Evolutionary conservation across 2,888 invertebrate species (phyloP), one percentile per base, ranked within the genome.

Genomic region (Epinotia ramella): DNA sequence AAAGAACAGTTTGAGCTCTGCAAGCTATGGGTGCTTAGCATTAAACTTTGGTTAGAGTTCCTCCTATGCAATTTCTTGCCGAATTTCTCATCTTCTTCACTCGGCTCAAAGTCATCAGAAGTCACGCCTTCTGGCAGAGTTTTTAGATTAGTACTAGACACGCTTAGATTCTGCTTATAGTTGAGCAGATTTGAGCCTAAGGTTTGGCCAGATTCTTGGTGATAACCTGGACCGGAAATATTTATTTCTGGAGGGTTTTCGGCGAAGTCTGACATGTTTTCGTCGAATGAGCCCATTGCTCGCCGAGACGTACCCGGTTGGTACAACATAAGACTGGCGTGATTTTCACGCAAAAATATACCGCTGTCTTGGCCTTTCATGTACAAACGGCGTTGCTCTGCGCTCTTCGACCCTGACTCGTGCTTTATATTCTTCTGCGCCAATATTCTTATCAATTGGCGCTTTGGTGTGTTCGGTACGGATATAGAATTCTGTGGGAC

Each of bases 121-220:
- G 96, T 96, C 79, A 96, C 95, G 0, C 96, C 96, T 92, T 97
- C 97, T 0, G 96, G 97, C 59, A 97, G 84, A 0, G 97, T 97
- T 88, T 97, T 96, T 60, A 97, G 89, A 81, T 96, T 96, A 49
- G 96, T 96, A 82, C 96, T 96, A 0, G 96, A 96, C 9, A 96
- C 95, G 82, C 96, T 96, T 56, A 95, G 87, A 84, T 95, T 96
- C 46, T 95, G 96, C 77, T 96, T 96, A 82, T 96, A 96, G 78
- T 95, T 95, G 71, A 95, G 91, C 77, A 96, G 86, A 87, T 96
- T 96, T 2, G 95, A 95, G 24, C 95, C 95, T 16, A 95, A 82
- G 3, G 84, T 88, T 74, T 89, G 91, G 1, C 87, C 87, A 0
- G 88, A 77, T 11, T 94, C 94, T 13, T 88, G 53, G n/a, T 53